phyloP scores from a whole-genome alignment of 1,140 invertebrate species.

The Aradophagus sp. region DNA sequence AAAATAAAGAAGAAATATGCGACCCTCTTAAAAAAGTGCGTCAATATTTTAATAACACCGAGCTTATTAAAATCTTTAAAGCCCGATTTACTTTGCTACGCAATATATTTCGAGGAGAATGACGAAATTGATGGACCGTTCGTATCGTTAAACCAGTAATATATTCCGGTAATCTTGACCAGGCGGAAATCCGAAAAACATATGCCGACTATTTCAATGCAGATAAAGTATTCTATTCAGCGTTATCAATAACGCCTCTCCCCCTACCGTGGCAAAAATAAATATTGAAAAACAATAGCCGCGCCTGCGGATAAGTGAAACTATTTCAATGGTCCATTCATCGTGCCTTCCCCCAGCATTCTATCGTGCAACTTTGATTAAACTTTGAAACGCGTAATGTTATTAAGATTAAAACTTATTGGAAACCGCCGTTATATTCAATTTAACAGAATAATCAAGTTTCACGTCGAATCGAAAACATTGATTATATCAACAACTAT shows the following conservation, averaged over 20 bases:
- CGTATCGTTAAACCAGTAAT: slow-evolving; percentile 14
- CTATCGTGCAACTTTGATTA: slow-evolving; percentile 40
- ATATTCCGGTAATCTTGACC: slow-evolving; percentile 22
- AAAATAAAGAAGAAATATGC: no score
- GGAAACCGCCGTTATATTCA: slow-evolving; percentile 34
- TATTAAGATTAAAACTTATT: slow-evolving; percentile 47
- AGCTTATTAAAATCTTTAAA: slow-evolving; percentile 1
- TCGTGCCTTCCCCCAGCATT: slow-evolving; percentile 5
- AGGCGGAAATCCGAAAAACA: slow-evolving; percentile 19
- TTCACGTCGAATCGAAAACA: slow-evolving; percentile 35
- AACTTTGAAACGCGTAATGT: slow-evolving; percentile 40
- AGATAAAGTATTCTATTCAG: slow-evolving; percentile 16
- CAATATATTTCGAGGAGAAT: slow-evolving; percentile 8
- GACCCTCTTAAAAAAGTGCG: no score
- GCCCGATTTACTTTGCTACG: background rate
- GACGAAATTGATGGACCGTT: slow-evolving; percentile 15
- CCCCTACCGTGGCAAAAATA: slow-evolving; percentile 26
- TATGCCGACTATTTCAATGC: slow-evolving; percentile 9
- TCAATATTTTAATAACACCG: no score
- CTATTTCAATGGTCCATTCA: slow-evolving; percentile 33
- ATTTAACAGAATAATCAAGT: slow-evolving; percentile 46
- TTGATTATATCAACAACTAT: slow-evolving; percentile 45
- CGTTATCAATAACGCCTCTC: slow-evolving; percentile 11
- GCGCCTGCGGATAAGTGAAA: slow-evolving; percentile 28
- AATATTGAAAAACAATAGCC: slow-evolving; percentile 38